phyloP scores from a whole-genome alignment of 2,888 invertebrate genomes.

The Hemistola chrysoprasaria region DNA sequence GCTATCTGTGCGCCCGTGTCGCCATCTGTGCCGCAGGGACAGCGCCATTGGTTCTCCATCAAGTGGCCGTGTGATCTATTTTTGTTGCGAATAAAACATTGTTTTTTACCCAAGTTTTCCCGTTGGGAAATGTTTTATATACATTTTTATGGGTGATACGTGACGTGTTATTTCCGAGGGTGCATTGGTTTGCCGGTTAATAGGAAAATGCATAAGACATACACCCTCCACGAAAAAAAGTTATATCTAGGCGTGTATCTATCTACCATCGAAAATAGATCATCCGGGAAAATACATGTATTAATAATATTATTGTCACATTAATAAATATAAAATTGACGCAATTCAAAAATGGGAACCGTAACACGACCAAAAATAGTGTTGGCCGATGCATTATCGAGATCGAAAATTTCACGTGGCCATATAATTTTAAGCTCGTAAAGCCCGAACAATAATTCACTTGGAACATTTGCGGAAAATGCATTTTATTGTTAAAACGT shows the following conservation, averaged over 20 bases:
- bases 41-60: conserved; percentile 78
- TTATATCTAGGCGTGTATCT: too few relatives aligned
- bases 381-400: conserved; percentile 73
- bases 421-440: conserved; percentile 82
- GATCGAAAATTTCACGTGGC: conserved; percentile 80
- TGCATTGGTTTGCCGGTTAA: conserved; percentile 48
- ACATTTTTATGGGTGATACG: conserved; percentile 72
- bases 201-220: conserved; percentile 58
- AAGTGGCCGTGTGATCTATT: conserved; percentile 78
- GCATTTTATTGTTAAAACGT: conserved; percentile 83
- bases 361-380: conserved; percentile 58
- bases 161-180: conserved; percentile 63
- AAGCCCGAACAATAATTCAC: conserved; percentile 78
- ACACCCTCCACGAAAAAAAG: conserved; percentile 37
- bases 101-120: conserved; percentile 48
- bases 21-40: conserved; percentile 78
- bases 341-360: conserved; percentile 36
- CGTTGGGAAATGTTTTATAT: conserved; percentile 76
- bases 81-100: conserved; percentile 78
- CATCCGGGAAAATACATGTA: too few relatives aligned
- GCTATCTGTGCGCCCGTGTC: conserved; percentile 77
- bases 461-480: conserved; percentile 81
- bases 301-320: too few relatives aligned
- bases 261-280: too few relatives aligned
- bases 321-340: conserved; percentile 34